Base-by-base conservation (phyloP, 2,888 invertebrate species). In the Hypsopygia costalis region DNA sequence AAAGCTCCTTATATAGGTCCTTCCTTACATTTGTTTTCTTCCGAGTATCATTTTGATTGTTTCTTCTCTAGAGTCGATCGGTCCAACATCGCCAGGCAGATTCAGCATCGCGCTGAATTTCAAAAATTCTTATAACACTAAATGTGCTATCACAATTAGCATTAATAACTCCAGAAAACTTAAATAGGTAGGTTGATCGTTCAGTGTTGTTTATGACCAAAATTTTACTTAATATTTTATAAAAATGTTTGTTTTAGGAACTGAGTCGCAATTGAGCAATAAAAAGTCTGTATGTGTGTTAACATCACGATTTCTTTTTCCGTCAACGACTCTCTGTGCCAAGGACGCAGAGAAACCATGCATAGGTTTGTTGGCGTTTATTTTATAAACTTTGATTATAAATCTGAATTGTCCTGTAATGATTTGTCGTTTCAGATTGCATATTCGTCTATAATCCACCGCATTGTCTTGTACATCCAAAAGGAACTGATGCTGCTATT, bases 81-180 rank as follows among this genome's bases (percentile, higher is more conserved):
- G 46, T 36, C 44, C 51, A 41, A 54, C 55, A 55, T 68, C 57
- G 49, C 52, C 51, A 35, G 58, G 56, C 44, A 78, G 73, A 67
- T 68, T 73, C 58, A 67, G 64, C 65, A 63, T 80, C 29, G 58
- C 71, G 48, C 54, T 81, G 57, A 77, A 73, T 53, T 54, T 79
- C 72, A 70, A 73, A 48, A 65, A 55, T 54, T 58, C 52, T 47
- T 47, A 48, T 54, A 66, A 65, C 57, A 66, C 57, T 56, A 71
- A 69, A 58, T 76, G 64, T 53, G 55, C 67, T 41, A 63, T 79
- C 49, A 68, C 66, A 16, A 73, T 79, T 50, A 69, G 69, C 48
- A 61, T 75, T 58, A 63, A 58, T 38, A 69, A 64, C 48, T 52
- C 68, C 59, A 69, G 60, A 69, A 69, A 64, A 57, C 40, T 37